These are phyloP conservation scores for cat (Felis catus) DNA, from an alignment of 2,113 vertebrate species.

Conservation along the genomic window F.catus_Fca126_mat1.0 CM031413.1:89033001-89033500, in stretches of 20 bases:
- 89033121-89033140: not conserved
- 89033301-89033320: not conserved
- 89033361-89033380: not conserved
- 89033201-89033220: not conserved
- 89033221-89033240: not conserved
- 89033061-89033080: not conserved
- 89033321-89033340: not conserved
- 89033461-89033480: not conserved
- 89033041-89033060: not conserved
- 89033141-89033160: not conserved
- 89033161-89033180: not conserved
- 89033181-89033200: not conserved
- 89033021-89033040: not conserved
- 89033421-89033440: not conserved
- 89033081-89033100: not conserved
- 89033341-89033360: not conserved
- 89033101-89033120: not conserved
- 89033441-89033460: not conserved
- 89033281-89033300: not conserved
- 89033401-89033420: not conserved
- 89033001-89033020: not conserved
- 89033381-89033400: not conserved
- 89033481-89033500: not conserved
- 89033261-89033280: not conserved
- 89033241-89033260: not conserved